These are phyloP conservation scores for Geopemphigus sp. DNA, from an alignment of 1,140 invertebrate species.

Conservation along the genomic window DNA sequence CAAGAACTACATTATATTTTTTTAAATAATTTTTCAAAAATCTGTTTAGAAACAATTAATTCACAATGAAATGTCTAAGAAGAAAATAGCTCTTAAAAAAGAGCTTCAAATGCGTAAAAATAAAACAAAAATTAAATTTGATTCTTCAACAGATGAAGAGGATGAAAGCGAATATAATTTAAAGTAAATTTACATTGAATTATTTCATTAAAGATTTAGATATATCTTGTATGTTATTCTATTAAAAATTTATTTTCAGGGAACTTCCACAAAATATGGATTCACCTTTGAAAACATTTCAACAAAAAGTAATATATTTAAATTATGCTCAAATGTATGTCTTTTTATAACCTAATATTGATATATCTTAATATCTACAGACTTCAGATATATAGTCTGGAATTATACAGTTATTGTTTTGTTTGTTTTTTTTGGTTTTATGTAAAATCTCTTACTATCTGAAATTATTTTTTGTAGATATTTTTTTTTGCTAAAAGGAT, in stretches of 20 bases:
- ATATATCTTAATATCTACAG: neutral
- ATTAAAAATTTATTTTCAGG: conserved; percentile 1
- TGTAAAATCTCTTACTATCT: too few species aligned
- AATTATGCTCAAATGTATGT: neutral
- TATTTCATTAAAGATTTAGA: too few species aligned
- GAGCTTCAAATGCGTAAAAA: conserved; percentile 59
- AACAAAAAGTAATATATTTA: conserved; percentile 9
- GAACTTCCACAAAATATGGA: neutral
- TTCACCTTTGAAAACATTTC: neutral
- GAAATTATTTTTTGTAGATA: too few species aligned
- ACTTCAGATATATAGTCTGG: too few species aligned
- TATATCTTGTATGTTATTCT: too few species aligned
- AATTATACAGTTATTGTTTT: too few species aligned
- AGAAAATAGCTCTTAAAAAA: conserved; percentile 66
- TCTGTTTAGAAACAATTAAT: conserved; percentile 61
- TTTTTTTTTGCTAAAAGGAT: too few species aligned
- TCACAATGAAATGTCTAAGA: conserved; percentile 67
- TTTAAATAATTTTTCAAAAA: conserved; percentile 35
- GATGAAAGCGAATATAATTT: conserved; percentile 32
- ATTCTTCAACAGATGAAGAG: conserved; percentile 23
- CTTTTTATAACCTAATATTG: neutral
- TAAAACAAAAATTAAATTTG: conserved; percentile 41
- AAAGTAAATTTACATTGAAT: neutral
- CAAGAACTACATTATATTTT: neutral
- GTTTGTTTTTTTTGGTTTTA: too few species aligned